Conservation (phyloP, 2,888 invertebrate genomes). For the Sphecodes monilicornis region DNA sequence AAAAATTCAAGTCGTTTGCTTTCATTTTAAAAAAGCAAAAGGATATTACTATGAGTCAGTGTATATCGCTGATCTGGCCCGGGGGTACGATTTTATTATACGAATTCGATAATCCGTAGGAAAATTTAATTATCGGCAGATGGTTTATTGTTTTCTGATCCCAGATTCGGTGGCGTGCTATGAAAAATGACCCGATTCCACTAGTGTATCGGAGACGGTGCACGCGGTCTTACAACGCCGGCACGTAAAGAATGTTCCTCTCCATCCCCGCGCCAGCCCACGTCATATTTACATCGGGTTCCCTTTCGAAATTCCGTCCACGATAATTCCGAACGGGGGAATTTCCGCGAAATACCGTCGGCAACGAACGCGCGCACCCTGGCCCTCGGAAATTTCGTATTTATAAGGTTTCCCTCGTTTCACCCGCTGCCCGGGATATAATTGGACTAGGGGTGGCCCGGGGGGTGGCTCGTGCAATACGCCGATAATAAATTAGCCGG, state of each 20-base stretch:
- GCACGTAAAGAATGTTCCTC: conserved; percentile 53
- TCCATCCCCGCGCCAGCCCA: background rate
- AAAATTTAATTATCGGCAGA: conserved; percentile 58
- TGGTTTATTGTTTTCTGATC: conserved; percentile 19
- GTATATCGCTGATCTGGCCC: background rate
- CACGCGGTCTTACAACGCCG: conserved; percentile 31
- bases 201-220: conserved; percentile 41
- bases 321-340: conserved; percentile 50
- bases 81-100: conserved; percentile 18
- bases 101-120: conserved; percentile 29
- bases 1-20: background rate
- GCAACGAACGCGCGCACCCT: background rate
- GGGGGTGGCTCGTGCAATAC: conserved; percentile 28
- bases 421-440: conserved; percentile 28
- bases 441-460: conserved; percentile 21
- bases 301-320: conserved; percentile 47
- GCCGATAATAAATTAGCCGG: conserved; percentile 48
- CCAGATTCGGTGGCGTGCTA: conserved; percentile 1
- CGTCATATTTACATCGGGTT: conserved; percentile 39
- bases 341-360: conserved; percentile 50
- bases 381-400: conserved; percentile 44
- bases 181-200: conserved; percentile 24
- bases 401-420: conserved; percentile 40
- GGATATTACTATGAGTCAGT: background rate
- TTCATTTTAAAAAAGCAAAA: background rate